These are phyloP conservation scores for Zosterops lateralis DNA, from an alignment of 2,113 vertebrate genomes.

Conservation along the genomic window DNA sequence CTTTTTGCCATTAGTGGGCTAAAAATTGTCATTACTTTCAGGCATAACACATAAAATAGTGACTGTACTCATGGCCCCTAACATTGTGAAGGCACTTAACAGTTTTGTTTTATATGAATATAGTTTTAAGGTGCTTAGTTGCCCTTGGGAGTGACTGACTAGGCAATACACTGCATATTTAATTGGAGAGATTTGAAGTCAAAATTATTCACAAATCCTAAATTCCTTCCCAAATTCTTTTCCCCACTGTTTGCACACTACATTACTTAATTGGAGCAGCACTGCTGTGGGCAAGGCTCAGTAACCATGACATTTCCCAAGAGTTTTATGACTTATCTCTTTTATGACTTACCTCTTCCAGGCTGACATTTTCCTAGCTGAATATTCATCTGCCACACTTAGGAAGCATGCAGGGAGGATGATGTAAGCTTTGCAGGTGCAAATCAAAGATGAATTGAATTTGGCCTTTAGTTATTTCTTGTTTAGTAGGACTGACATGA, in stretches of 20 bases:
- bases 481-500: neutral
- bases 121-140: neutral
- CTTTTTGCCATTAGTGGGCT: neutral
- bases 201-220: neutral
- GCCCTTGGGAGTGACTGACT: neutral
- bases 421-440: constrained; percentile 34
- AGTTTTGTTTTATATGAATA: neutral
- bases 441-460: constrained; percentile 1
- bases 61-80: neutral
- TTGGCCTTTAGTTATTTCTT: neutral
- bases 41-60: neutral
- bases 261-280: neutral
- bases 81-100: neutral
- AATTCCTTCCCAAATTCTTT: neutral
- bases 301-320: neutral
- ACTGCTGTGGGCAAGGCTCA: neutral
- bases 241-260: neutral
- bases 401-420: neutral
- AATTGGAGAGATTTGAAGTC: neutral
- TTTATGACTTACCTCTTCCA: neutral
- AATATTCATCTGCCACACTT: neutral
- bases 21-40: neutral
- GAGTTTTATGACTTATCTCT: neutral
- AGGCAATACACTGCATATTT: neutral
- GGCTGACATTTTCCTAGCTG: neutral